phyloP scores from a whole-genome alignment of 2,113 vertebrate species.

The Stegastes partitus region DNA sequence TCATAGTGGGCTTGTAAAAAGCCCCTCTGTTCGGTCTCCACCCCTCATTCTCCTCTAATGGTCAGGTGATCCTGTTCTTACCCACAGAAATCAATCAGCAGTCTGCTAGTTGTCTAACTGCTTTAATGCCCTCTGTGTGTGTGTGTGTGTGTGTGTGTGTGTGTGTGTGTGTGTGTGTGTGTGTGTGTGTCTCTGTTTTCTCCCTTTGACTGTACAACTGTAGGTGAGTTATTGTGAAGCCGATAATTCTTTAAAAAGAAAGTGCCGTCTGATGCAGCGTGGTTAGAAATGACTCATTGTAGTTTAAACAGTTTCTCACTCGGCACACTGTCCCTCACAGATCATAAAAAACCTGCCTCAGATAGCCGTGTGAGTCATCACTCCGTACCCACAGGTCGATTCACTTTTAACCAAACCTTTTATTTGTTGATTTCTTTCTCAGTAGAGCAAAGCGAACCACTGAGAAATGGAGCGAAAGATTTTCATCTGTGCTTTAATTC shows the following conservation, averaged over 20 bases:
- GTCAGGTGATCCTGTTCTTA: slow-evolving; percentile 74
- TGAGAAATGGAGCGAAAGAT: slow-evolving; percentile 2
- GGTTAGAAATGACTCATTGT: slow-evolving; percentile 55
- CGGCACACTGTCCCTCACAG: not conserved
- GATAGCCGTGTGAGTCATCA: slow-evolving; percentile 47
- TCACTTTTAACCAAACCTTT: not conserved
- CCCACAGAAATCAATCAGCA: slow-evolving; percentile 71
- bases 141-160: slow-evolving; percentile 5
- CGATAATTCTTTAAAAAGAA: slow-evolving; percentile 49
- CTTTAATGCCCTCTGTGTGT: slow-evolving; percentile 33
- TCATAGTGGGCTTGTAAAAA: slow-evolving; percentile 62
- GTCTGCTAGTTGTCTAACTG: slow-evolving; percentile 61
- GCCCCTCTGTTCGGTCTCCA: slow-evolving; percentile 44
- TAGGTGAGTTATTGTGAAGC: slow-evolving; percentile 53
- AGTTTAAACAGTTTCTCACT: slow-evolving; percentile 37
- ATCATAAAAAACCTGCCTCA: slow-evolving; percentile 11
- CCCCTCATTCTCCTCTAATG: slow-evolving; percentile 53
- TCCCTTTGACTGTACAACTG: slow-evolving; percentile 49
- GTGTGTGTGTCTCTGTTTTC: not conserved
- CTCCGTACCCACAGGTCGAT: slow-evolving; percentile 7
- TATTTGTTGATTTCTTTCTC: slow-evolving; percentile 38
- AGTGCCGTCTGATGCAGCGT: slow-evolving; percentile 10
- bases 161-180: not conserved
- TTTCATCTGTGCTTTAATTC: slow-evolving; percentile 12
- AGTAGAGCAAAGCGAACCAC: slow-evolving; percentile 8